phyloP scores from a whole-genome alignment of 2,888 invertebrate species.

The Eledone cirrhosa region DNA sequence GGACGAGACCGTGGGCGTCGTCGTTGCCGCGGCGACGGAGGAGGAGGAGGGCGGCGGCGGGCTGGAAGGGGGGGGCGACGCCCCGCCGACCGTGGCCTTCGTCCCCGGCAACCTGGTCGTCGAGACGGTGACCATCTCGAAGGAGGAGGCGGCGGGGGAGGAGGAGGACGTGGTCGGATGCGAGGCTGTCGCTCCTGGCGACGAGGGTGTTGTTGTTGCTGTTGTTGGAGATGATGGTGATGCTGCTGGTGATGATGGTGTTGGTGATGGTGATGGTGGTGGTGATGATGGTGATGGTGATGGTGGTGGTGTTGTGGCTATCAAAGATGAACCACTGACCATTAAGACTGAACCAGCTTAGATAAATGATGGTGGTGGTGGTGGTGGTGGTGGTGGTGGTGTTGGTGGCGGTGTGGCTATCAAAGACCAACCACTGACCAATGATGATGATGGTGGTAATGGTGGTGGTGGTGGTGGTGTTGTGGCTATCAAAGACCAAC shows the following conservation, averaged over 20 bases:
- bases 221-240: background rate
- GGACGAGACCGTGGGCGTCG: background rate
- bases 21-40: background rate
- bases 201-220: background rate
- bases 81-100: too few species aligned
- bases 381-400: too few species aligned
- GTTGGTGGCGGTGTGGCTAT: too few species aligned
- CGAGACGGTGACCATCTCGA: too few species aligned
- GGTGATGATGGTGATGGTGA: conserved; percentile 21
- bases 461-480: too few species aligned
- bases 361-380: too few species aligned
- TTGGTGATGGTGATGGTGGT: conserved; percentile 3
- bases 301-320: background rate
- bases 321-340: background rate
- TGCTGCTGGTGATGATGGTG: conserved; percentile 24
- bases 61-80: too few species aligned
- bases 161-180: background rate
- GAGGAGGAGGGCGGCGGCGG: background rate
- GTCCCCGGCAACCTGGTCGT: too few species aligned
- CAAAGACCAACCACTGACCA: too few species aligned
- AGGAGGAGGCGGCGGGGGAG: background rate
- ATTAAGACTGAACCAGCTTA: too few species aligned
- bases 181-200: background rate
- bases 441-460: too few species aligned
- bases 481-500: too few species aligned